Evolutionary conservation across 2,888 invertebrate genomes (phyloP).

Genomic region (Pimpla rufipes): DNA sequence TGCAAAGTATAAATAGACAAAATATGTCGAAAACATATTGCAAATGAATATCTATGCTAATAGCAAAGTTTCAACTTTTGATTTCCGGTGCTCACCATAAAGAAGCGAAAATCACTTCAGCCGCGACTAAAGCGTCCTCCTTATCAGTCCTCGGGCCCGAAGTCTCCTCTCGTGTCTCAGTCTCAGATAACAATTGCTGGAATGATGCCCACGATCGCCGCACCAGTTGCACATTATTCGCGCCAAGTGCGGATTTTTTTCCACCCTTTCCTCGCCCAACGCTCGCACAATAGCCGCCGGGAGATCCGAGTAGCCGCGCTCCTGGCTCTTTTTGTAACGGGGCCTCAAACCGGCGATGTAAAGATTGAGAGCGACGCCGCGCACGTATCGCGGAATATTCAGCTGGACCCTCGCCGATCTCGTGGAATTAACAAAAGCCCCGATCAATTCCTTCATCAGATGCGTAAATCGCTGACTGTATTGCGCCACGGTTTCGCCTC

Average conservation of each 20-base stretch:
- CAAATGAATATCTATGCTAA: too few species aligned
- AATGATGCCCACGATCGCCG: constrained; percentile 8
- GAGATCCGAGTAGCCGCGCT: constrained; percentile 17
- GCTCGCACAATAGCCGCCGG: constrained; percentile 12
- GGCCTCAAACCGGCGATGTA: constrained; percentile 12
- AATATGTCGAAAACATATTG: too few species aligned
- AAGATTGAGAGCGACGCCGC: neutral
- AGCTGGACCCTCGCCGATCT: neutral
- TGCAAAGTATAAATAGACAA: too few species aligned
- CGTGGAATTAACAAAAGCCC: neutral
- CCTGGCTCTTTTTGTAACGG: neutral
- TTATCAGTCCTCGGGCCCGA: neutral
- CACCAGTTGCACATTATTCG: constrained; percentile 27
- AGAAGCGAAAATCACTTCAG: neutral
- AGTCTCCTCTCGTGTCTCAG: neutral
- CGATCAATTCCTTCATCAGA: constrained; percentile 18
- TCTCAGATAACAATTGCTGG: neutral
- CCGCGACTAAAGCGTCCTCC: neutral
- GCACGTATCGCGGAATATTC: neutral
- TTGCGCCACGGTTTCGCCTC: neutral
- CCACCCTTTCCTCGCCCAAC: constrained; percentile 3
- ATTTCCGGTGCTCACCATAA: neutral
- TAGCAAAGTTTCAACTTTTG: too few species aligned
- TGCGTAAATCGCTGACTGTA: neutral
- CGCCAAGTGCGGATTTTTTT: constrained; percentile 14